These are phyloP conservation scores for Lymantria dispar DNA, from an alignment of 2,888 invertebrate genomes.

Conservation along the genomic window DNA sequence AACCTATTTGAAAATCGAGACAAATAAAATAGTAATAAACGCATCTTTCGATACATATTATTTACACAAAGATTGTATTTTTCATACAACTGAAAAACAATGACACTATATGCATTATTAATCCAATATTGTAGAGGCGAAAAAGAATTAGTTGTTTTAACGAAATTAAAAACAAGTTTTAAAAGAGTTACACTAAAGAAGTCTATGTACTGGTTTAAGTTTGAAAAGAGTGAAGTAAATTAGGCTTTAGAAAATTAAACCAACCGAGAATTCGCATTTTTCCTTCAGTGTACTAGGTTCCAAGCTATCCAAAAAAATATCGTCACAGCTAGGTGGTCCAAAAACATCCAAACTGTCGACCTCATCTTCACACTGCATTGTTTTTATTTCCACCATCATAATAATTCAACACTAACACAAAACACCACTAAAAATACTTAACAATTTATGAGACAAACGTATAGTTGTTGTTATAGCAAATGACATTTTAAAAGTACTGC, in stretches of 20 bases:
- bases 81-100: no score
- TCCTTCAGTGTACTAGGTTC: constrained; percentile 60
- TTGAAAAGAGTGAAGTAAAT: no score
- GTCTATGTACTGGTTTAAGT: no score
- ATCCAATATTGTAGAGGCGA: no score
- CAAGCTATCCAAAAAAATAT: constrained; percentile 68
- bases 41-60: no score
- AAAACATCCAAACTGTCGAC: constrained; percentile 71
- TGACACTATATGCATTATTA: no score
- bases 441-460: constrained; percentile 14
- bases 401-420: constrained; percentile 24
- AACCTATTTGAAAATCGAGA: no score
- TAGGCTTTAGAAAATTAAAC: constrained; percentile 17
- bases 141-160: no score
- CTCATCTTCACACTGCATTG: constrained; percentile 62
- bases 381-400: constrained; percentile 66
- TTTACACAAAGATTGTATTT: no score
- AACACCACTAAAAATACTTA: constrained; percentile 17
- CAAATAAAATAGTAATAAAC: no score
- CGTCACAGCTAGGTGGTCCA: constrained; percentile 44
- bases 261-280: constrained; percentile 55
- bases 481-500: constrained; percentile 54
- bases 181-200: no score
- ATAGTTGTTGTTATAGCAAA: constrained; percentile 44
- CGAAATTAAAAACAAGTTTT: no score